Evolutionary conservation across 92 coral and sea anemone genomes (phyloP), one percentile per base, ranked within the genome.

Genomic region (Pocillopora grandis): DNA sequence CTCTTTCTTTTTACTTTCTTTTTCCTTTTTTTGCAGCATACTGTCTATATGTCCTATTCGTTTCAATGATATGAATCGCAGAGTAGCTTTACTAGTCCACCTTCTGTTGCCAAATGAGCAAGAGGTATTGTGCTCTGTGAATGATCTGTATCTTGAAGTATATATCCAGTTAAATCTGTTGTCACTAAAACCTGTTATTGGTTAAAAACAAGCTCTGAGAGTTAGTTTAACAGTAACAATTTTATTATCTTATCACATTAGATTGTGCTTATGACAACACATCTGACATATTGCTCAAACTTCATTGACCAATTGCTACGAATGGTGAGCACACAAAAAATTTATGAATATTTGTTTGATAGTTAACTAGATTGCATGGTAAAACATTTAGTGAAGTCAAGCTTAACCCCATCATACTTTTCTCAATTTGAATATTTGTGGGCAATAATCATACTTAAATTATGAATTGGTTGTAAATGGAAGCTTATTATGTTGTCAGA

Each of bases 201-300:
- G 52, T 42, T 42, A 42, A 7, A 42, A 42, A 42, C 52, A 42
- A 20, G 16, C 10, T 9, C 27, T 3, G 19, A 2, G 42, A 11
- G 37, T 67, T 23, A 27, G 36, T 68, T 68, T 68, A 68, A 68
- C 36, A 8, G 27, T 17, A 36, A 36, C 55, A 5, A 33, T 33
- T 68, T 69, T 1, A 2, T 15, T 36, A 7, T 17, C 42, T 0
- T 3, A 16, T 69, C 48, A 42, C 52, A 71, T 19, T 57, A 96
- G 99, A 91, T 96, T 62, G 67, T 96, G 33, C 82, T 96, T 35
- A 92, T 96, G 73, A 96, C 98, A 62, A 92, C 99, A 18, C 99
- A 96, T 84, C 83, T 96, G 71, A 93, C 98, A 58, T 96, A 94
- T 79, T 90, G 98, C 23, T 90, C 93, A 73, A 89, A 90, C 76